Evolutionary conservation across 1,140 invertebrate species (phyloP), one percentile per base, ranked within the genome.

Genomic region (Ladona fulva): DNA sequence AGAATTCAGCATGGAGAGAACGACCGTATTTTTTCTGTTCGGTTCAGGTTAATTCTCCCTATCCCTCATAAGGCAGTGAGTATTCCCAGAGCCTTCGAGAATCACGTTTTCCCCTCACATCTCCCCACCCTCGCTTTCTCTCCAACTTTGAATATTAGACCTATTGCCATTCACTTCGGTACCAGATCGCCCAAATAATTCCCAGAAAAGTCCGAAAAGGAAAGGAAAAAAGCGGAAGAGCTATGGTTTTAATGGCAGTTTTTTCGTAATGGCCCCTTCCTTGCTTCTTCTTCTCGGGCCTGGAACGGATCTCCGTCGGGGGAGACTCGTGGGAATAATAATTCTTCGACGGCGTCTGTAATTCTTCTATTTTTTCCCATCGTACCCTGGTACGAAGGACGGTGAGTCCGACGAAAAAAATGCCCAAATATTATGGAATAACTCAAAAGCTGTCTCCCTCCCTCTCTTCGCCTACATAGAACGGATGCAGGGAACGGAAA

Each of bases 351-450:
- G 52, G 52, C 52, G 52, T 66, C 52, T 66, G 52, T 66, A 66
- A 66, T 66, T 66, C 52, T 66, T 66, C 52, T 66, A 22, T 66
- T 66, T 66, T 66, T 66, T 66, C 52, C 52, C 52, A 66, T 66
- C 52, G 52, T 66, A 22, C 52, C 52, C 52, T 66, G 52, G 52
- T 66, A 66, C 52, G 52, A 12, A 19, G 52, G 52, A 66, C 52
- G 52, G 52, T 19, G n/a, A 66, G 52, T 66, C 52, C 52, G 52
- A 66, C 14, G 52, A 66, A 66, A 66, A 66, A 66, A 66, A 66
- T 66, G 52, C 12, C 52, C 52, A 66, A 66, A 66, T 66, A 66
- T 66, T 66, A 66, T 22, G 52, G 52, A 66, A 66, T 66, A 66
- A 66, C 52, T 66, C 52, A 66, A 66, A 66, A 3, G 1, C n/a